Evolutionary conservation across 1,140 invertebrate species (phyloP), one percentile per base, ranked within the genome.

Genomic region (Formica exsecta): DNA sequence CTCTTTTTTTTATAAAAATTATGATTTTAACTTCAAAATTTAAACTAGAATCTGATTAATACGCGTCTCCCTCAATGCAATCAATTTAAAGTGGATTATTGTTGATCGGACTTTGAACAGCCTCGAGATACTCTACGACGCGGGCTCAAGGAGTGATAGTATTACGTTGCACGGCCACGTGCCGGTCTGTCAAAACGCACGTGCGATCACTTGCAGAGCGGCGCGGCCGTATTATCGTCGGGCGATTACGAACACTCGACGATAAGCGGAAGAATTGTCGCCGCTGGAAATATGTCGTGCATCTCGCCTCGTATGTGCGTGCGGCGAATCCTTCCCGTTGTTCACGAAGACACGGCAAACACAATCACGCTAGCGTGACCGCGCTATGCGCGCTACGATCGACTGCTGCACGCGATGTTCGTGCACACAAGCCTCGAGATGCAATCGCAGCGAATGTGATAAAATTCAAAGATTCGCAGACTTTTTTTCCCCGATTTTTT

Each of bases 221-320:
- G 38, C 61, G 75, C 41, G 64, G 68, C 44, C 0, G 48, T 6
- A 25, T 80, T 80, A 80, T 80, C 76, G 76, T 7, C 76, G 5
- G 32, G 8, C 64, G 76, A 68, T 80, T 64, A 44, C 32, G 38
- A 54, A 80, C 76, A 80, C 76, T 80, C 76, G 13, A 79, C 44
- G 62, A 79, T 68, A 79, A 79, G 61, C 41, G 59, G 59, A 19
- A 25, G 65, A 48, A 68, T 5, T 44, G 38, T n/a, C 62, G 8
- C 62, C 44, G n/a, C 22, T 54, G 76, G 44, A 80, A 80, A 80
- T 36, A 70, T 70, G 32, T 41, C n/a, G 19, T 22, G 16, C 74
- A 36, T 48, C 7, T 48, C 48, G 29, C 70, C 38, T 48, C 38
- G 48, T 13, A 11, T 44, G 41, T 44, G 41, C 41, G 11, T 44